phyloP scores from a whole-genome alignment of 1,140 invertebrate species.

The Probaryconus sp. region DNA sequence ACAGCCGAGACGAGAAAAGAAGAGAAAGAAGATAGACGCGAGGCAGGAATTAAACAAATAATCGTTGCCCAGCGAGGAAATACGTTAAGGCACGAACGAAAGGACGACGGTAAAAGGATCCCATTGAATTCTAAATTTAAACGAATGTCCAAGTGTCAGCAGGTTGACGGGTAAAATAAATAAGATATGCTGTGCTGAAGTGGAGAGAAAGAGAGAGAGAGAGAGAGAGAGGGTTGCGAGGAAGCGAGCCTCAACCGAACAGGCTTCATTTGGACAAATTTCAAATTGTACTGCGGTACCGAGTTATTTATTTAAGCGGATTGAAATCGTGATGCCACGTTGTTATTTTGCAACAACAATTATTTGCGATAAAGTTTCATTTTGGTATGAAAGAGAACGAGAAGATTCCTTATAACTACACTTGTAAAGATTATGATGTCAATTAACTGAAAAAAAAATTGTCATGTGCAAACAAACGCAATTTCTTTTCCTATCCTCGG shows the following conservation, averaged over 20 bases:
- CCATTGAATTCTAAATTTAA: constrained; percentile 79
- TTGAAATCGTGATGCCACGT: constrained; percentile 28
- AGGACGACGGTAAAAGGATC: constrained; percentile 75
- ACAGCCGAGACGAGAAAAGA: constrained; percentile 44
- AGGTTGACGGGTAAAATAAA: constrained; percentile 78
- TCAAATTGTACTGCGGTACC: constrained; percentile 43
- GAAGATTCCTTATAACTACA: no score
- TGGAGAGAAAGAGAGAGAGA: constrained; percentile 46
- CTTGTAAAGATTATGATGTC: constrained; percentile 58
- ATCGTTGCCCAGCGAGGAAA: constrained; percentile 69
- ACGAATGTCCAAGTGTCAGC: constrained; percentile 78
- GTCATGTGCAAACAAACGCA: constrained; percentile 49
- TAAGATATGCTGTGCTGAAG: constrained; percentile 72
- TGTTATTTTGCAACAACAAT: no score
- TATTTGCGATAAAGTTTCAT: no score
- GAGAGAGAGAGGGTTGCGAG: constrained; percentile 48
- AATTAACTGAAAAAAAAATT: constrained; percentile 47
- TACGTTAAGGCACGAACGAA: constrained; percentile 70
- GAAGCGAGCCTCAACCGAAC: constrained; percentile 26
- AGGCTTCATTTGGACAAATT: constrained; percentile 59
- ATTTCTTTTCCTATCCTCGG: constrained; percentile 32
- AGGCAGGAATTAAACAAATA: constrained; percentile 76
- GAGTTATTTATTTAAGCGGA: constrained; percentile 54
- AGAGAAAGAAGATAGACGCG: constrained; percentile 52
- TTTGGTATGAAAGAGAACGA: no score